Evolutionary conservation across 2,797 vertebrate genomes (phyloP).

Genomic region (Muscicapa comitata): DNA sequence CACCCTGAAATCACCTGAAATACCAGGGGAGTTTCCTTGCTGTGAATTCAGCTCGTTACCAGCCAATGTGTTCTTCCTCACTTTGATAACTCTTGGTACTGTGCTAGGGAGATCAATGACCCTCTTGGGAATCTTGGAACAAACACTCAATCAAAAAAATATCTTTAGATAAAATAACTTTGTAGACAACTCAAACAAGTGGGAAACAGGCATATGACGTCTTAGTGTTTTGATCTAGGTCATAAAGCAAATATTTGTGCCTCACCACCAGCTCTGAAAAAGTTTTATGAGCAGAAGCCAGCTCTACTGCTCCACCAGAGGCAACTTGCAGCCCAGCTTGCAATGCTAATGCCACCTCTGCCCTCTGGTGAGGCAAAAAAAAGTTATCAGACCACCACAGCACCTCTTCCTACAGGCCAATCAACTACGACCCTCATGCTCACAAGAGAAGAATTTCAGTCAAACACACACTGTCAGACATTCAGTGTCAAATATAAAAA

Average conservation of each 20-base stretch:
- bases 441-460: background rate
- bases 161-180: background rate
- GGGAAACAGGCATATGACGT: background rate
- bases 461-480: background rate
- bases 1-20: background rate
- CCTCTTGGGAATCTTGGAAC: background rate
- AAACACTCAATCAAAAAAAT: background rate
- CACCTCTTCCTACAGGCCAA: background rate
- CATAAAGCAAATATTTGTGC: background rate
- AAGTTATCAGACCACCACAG: background rate
- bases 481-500: background rate
- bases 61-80: background rate
- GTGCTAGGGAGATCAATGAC: background rate
- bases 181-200: background rate
- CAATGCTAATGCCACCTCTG: background rate
- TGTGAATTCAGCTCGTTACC: background rate
- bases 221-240: background rate
- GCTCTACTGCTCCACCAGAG: background rate
- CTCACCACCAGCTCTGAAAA: background rate
- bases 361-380: background rate
- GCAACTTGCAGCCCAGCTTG: background rate
- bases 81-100: background rate
- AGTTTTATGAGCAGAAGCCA: background rate
- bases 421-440: fast-evolving
- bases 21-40: background rate